Percentiles rank a stretch among this genome's conserved stretches.
Conservation (phyloP, 2,113 vertebrate genomes). For the Parotia lawesii region DNA sequence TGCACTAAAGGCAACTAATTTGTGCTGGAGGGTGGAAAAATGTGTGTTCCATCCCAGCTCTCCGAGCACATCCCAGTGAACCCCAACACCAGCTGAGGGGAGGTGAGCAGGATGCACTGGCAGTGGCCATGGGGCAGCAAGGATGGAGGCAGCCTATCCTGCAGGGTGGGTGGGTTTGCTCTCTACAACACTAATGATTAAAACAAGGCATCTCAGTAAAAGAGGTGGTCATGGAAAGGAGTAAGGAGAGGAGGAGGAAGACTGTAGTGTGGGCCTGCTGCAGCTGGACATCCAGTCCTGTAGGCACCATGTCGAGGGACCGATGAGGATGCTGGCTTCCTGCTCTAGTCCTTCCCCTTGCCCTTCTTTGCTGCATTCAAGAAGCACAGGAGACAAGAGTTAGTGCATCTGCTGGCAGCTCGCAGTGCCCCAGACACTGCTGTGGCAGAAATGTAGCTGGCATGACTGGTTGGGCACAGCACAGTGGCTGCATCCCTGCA, state of each 20-base stretch:
- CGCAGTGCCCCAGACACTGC: not conserved
- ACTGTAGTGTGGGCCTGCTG: not conserved
- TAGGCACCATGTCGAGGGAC: not conserved
- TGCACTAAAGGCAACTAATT: not conserved
- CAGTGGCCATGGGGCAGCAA: not conserved
- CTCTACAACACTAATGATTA: conserved; percentile 64
- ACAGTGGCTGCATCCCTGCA: not conserved
- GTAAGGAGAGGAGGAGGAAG: conserved; percentile 15
- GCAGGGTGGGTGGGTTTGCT: not conserved
- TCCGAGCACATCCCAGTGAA: not conserved
- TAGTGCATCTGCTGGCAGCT: not conserved
- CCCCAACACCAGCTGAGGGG: not conserved
- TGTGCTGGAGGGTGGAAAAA: not conserved
- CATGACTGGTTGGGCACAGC: accelerated
- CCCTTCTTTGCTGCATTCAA: conserved; percentile 80
- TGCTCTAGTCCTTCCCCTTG: conserved; percentile 78
- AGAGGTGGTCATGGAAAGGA: conserved; percentile 22
- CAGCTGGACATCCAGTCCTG: conserved; percentile 7
- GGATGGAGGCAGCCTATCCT: not conserved
- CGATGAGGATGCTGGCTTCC: not conserved
- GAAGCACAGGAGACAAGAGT: conserved; percentile 26
- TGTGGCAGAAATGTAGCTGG: accelerated
- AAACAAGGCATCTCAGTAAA: conserved; percentile 68
- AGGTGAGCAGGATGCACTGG: not conserved
- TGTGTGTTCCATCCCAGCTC: not conserved